Evolutionary conservation across 2,113 vertebrate genomes (phyloP), one percentile per base, ranked within the genome.

Genomic region (Plestiodon gilberti): DNA sequence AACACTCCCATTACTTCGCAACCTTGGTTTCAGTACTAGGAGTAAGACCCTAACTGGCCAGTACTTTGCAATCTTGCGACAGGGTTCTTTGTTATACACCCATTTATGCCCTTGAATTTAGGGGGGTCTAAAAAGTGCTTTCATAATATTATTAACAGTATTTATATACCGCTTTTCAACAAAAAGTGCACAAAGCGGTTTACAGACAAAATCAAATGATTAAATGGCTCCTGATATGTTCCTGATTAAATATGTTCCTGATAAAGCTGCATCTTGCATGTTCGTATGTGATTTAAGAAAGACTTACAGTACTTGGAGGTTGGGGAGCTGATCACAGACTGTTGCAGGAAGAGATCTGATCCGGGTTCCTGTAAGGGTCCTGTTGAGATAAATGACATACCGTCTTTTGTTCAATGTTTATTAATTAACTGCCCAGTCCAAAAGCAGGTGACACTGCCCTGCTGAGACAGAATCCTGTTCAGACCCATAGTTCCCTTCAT

Each of bases 291-390:
- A 55, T 81, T 92, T 87, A 20, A 77, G 88, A 82, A 87, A 9
- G 64, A 89, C 83, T 87, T 94, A 99, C 98, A 99, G 96, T 87
- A 98, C 95, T 96, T 98, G 98, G 69, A 99, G 97, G 94, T 97
- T 98, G 87, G 96, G 97, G 91, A 99, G 95, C 93, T 98, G 97
- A 78, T 98, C 96, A 95, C 98, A 99, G 91, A 98, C 93, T 1
- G 95, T 95, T 70, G 55, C 91, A 59, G 98, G 98, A 79, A 99
- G 97, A 89, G 97, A 97, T 35, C 96, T 97, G 93, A 99, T 98
- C 93, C 94, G 97, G 76, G 98, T 97, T 93, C 98, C 98, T 59
- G 98, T 99, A 89, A 99, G 97, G 33, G 98, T 99, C 93, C 98
- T 99, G 88, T 95, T 90, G 81, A 96, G 95, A 95, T 88, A 89